Evolutionary conservation across 2,113 vertebrate species (phyloP).

Genomic region (Himantopus leucocephalus): DNA sequence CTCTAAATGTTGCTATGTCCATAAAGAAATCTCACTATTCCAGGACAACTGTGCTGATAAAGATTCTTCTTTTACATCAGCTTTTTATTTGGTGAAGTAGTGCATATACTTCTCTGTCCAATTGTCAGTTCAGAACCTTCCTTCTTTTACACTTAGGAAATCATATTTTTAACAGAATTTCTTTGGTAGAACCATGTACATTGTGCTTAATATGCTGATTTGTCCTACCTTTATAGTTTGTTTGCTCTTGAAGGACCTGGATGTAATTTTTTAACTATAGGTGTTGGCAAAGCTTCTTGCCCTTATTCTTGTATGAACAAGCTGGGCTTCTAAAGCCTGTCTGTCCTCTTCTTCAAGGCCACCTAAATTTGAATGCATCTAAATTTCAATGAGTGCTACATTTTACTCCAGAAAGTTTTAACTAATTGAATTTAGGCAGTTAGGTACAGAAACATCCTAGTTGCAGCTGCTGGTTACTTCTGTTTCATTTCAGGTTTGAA

Average conservation of each 20-base stretch:
- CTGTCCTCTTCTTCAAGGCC: not conserved
- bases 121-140: not conserved
- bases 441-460: not conserved
- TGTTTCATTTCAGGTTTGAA: not conserved
- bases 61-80: not conserved
- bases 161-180: not conserved
- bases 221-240: not conserved
- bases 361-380: not conserved
- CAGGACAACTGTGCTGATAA: not conserved
- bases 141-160: not conserved
- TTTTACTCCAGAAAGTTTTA: not conserved
- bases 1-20: rapidly evolving
- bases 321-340: not conserved
- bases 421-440: not conserved
- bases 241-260: not conserved
- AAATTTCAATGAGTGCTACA: not conserved
- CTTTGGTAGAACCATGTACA: not conserved
- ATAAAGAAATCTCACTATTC: not conserved
- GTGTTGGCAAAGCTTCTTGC: not conserved
- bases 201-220: not conserved
- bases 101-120: not conserved
- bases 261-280: not conserved
- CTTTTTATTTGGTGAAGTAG: not conserved
- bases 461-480: not conserved
- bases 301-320: not conserved